A percentile compares a stretch with the other conserved stretches of the same genome.
phyloP scores from a whole-genome alignment of 2,888 invertebrate genomes.

The Amiota minor region DNA sequence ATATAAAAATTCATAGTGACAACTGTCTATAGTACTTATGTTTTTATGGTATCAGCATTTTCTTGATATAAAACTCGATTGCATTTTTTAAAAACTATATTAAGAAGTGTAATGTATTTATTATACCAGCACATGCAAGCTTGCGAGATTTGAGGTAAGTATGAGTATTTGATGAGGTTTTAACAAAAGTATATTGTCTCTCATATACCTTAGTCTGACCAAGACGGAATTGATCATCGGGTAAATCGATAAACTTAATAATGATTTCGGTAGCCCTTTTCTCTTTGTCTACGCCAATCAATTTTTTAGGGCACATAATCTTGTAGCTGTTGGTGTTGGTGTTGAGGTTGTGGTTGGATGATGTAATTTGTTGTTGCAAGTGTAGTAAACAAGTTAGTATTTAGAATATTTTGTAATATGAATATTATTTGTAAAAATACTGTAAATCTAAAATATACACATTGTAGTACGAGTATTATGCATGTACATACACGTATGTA shows the following conservation, averaged over 20 bases:
- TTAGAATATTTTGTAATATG: constrained; percentile 23
- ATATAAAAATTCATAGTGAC: no score
- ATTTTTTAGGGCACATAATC: constrained; percentile 96
- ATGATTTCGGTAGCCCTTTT: constrained; percentile 87
- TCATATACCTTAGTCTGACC: constrained; percentile 94
- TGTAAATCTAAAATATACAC: background rate
- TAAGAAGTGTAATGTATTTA: no score
- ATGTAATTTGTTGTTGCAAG: constrained; percentile 37
- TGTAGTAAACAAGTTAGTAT: constrained; percentile 39
- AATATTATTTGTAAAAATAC: background rate
- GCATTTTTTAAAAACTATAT: no score
- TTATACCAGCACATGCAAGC: no score
- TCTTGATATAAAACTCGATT: no score
- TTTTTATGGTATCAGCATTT: no score
- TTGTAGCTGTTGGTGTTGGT: constrained; percentile 88
- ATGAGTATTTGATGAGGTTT: no score
- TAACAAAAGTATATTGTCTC: constrained; percentile 62
- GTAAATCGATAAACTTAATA: constrained; percentile 87
- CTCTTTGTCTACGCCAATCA: constrained; percentile 74
- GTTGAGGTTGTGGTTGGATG: constrained; percentile 17
- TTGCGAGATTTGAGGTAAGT: no score
- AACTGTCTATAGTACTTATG: no score
- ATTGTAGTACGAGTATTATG: no score
- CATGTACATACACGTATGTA: no score
- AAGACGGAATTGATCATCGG: constrained; percentile 93